Percentiles rank a stretch among this genome's conserved stretches.
phyloP scores from a whole-genome alignment of 2,888 invertebrate genomes.

The Cephus pygmeus region DNA sequence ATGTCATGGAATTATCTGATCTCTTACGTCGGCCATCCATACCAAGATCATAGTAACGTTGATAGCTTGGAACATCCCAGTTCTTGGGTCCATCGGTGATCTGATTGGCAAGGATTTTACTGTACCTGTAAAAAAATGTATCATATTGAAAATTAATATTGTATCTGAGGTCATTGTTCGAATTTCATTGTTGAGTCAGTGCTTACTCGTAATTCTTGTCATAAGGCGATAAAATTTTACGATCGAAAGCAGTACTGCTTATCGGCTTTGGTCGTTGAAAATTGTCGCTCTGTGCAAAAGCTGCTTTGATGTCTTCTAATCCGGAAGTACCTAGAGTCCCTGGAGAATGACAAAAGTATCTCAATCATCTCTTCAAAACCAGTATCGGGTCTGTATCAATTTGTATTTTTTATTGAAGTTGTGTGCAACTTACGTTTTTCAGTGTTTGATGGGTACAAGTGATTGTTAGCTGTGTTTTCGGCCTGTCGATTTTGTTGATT shows the following conservation, averaged over 20 bases:
- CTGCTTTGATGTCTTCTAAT: constrained; percentile 47
- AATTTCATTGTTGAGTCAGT: not conserved
- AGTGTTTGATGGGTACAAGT: constrained; percentile 34
- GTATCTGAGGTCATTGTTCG: not conserved
- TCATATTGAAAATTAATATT: not conserved
- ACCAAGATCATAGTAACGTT: constrained; percentile 43
- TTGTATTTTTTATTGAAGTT: not conserved
- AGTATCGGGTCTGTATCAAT: not conserved
- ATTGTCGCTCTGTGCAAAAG: constrained; percentile 41
- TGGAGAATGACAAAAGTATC: constrained; percentile 13
- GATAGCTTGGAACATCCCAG: constrained; percentile 46
- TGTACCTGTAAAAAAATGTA: constrained; percentile 40
- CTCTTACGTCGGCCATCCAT: constrained; percentile 54
- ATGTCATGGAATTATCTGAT: constrained; percentile 41
- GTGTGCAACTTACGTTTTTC: constrained; percentile 51
- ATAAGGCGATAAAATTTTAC: constrained; percentile 37
- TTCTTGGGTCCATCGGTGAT: constrained; percentile 45
- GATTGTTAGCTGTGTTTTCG: constrained; percentile 32
- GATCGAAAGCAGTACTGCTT: constrained; percentile 37
- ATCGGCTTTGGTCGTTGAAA: constrained; percentile 38
- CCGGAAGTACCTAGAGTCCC: constrained; percentile 54
- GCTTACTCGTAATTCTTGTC: constrained; percentile 55
- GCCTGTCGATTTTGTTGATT: constrained; percentile 62
- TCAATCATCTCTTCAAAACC: not conserved
- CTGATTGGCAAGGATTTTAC: constrained; percentile 52